Evolutionary conservation across 1,140 invertebrate species (phyloP).

Genomic region (Popillia japonica): DNA sequence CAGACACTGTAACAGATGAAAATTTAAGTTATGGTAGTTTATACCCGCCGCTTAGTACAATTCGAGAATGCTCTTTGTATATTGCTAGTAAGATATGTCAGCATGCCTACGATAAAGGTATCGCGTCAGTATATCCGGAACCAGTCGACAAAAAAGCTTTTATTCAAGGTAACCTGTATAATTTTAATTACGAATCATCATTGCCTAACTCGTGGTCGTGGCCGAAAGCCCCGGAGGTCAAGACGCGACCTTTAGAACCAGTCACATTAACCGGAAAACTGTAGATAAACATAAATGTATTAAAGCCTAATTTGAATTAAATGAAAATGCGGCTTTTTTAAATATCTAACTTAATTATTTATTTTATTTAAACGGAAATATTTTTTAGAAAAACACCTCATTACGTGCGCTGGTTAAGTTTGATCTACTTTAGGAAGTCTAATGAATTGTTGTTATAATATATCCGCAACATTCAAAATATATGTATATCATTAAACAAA

Average conservation of each 20-base stretch:
- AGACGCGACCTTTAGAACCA: slow-evolving; percentile 64
- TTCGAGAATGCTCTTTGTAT: slow-evolving; percentile 86
- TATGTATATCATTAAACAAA: too few species aligned
- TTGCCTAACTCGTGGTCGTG: slow-evolving; percentile 80
- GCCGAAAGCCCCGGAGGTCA: slow-evolving; percentile 68
- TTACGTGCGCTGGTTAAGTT: too few species aligned
- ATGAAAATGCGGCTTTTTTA: not conserved
- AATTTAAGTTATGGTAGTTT: slow-evolving; percentile 88
- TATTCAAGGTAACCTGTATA: slow-evolving; percentile 79
- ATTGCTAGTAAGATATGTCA: slow-evolving; percentile 88
- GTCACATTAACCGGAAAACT: not conserved
- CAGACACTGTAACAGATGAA: slow-evolving; percentile 82
- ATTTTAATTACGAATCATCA: slow-evolving; percentile 79
- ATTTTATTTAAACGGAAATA: slow-evolving; percentile 1
- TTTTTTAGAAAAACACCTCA: too few species aligned
- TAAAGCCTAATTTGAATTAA: not conserved
- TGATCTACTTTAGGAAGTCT: too few species aligned
- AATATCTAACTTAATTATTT: slow-evolving; percentile 6
- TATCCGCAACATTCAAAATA: too few species aligned
- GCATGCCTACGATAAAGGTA: slow-evolving; percentile 85
- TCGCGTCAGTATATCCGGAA: slow-evolving; percentile 86
- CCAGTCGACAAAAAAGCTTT: slow-evolving; percentile 78
- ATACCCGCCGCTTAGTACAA: slow-evolving; percentile 91
- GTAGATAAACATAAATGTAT: not conserved
- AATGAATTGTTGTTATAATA: too few species aligned